Evolutionary conservation across 2,888 invertebrate species (phyloP).

Genomic region (Ophonus ardosiacus): DNA sequence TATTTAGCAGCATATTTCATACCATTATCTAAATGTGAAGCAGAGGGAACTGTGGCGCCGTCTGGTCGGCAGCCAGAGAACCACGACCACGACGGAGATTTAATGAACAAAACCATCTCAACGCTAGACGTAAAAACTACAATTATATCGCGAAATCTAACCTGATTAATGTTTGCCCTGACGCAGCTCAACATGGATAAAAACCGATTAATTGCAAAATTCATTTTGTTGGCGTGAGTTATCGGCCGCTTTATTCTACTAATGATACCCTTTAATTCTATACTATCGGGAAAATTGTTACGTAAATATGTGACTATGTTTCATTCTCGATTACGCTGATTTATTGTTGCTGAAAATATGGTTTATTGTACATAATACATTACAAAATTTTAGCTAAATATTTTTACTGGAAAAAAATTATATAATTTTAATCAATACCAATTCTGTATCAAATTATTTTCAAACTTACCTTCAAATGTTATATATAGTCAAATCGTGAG

Average conservation of each 20-base stretch:
- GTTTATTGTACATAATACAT: too few relatives aligned
- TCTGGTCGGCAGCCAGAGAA: constrained; percentile 41
- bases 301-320: constrained; percentile 19
- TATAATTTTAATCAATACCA: too few relatives aligned
- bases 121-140: constrained; percentile 45
- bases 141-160: constrained; percentile 57
- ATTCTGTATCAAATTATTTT: too few relatives aligned
- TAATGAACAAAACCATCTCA: constrained; percentile 60
- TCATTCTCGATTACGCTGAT: neutral
- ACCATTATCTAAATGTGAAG: constrained; percentile 58
- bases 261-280: constrained; percentile 21
- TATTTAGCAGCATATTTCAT: constrained; percentile 62
- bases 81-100: constrained; percentile 20
- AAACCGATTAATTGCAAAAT: constrained; percentile 36
- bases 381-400: too few relatives aligned
- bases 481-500: too few relatives aligned
- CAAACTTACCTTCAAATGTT: too few relatives aligned
- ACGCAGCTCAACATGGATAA: constrained; percentile 19
- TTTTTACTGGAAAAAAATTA: too few relatives aligned
- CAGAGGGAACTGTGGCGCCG: constrained; percentile 47
- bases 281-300: constrained; percentile 25
- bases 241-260: constrained; percentile 12
- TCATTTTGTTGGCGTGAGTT: constrained; percentile 21
- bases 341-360: neutral
- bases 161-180: constrained; percentile 51